Base-by-base conservation (phyloP, 2,888 invertebrate genomes). In the Ctena decussata region DNA sequence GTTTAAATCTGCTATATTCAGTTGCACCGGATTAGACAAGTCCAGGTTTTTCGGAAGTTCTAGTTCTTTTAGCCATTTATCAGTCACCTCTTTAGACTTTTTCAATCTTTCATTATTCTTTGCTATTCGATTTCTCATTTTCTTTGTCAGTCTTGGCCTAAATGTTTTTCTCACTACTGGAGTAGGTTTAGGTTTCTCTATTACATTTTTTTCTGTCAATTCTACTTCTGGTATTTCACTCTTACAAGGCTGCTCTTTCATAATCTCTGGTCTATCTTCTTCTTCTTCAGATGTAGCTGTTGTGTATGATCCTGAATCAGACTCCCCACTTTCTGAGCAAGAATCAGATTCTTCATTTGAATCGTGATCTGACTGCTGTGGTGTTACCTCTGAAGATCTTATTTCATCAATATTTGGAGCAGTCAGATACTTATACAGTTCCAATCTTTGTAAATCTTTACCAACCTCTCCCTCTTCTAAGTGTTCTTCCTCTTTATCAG, bases 1-100 rank as follows among this genome's bases (percentile, higher is more conserved):
- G 81, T 94, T 94, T 11, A 94, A 75, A 49, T 92, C 91, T 11
- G 74, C 75, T 12, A 93, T 86, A n/a, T 79, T 57, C 35, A 91
- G 71, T 24, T 77, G 77, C 2, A 90, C 71, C 2, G 87, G 86
- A 41, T 90, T 81, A 32, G 74, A 80, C n/a, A 85, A 73, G 2
- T 77, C 79, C 11, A 86, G 35, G 12, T 80, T 77, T 32, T 89
- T 74, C 27, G 88, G 88, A 12, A 89, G 44, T 41, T 79, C 57
- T 8, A 89, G 73, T 39, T 86, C 86, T 71, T 88, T 83, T 46
- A 88, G 53, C 88, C 88, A 89, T 35, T 82, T 84, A 27, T 84
- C 77, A 39, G 88, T 86, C 30, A 86, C 84, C 37, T 77, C 65
- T 76, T 82, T 86, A 15, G 82, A 84, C 69, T 86, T 84, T 72